These are phyloP conservation scores for Caprella mutica DNA, from an alignment of 2,888 invertebrate genomes.

Conservation along the genomic window DNA sequence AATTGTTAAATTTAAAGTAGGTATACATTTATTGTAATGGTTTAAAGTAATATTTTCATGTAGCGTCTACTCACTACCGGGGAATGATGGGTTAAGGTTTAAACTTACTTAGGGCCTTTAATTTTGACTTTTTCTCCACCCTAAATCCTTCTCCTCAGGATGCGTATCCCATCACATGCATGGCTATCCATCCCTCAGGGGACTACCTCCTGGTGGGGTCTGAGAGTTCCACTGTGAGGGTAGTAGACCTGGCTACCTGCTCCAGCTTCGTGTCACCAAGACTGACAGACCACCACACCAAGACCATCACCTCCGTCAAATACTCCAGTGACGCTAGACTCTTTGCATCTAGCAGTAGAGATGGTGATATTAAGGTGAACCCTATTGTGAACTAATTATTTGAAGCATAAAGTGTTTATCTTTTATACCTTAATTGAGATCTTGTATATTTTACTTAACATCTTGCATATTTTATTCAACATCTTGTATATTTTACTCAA, in stretches of 20 bases:
- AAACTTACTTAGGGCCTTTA: slow-evolving; percentile 10
- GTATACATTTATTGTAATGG: too few species aligned
- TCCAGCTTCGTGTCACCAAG: slow-evolving; percentile 87
- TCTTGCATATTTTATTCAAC: too few species aligned
- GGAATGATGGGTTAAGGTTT: too few species aligned
- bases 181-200: slow-evolving; percentile 91
- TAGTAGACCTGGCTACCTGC: slow-evolving; percentile 89
- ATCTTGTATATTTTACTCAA: too few species aligned
- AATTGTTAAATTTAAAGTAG: too few species aligned
- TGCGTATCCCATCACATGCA: slow-evolving; percentile 74
- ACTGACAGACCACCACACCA: slow-evolving; percentile 62
- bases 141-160: slow-evolving; percentile 50
- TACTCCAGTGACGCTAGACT: slow-evolving; percentile 33
- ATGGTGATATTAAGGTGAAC: slow-evolving; percentile 27
- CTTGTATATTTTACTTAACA: too few species aligned
- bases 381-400: background rate
- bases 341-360: slow-evolving; percentile 22
- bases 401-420: too few species aligned
- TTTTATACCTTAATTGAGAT: too few species aligned
- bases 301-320: slow-evolving; percentile 52
- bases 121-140: background rate
- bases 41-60: too few species aligned
- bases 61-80: too few species aligned
- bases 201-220: slow-evolving; percentile 90
- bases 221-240: slow-evolving; percentile 72